Evolutionary conservation across 2,113 vertebrate genomes (phyloP), one percentile per base, ranked within the genome.

Genomic region (Gavia stellata): DNA sequence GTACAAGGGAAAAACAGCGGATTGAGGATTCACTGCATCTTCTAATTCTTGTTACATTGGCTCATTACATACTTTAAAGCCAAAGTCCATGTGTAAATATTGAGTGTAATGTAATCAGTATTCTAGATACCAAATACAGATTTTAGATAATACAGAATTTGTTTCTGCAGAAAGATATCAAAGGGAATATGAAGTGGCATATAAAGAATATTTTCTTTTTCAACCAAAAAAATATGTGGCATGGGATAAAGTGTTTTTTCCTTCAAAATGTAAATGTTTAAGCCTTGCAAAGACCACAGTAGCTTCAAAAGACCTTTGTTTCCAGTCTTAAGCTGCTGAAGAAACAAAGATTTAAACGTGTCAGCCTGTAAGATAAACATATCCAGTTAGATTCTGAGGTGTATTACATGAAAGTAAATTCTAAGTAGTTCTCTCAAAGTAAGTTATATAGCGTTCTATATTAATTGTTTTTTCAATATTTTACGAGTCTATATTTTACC

Each of bases 401-500:
- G 13, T 28, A 26, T 42, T 26, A 7, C 13, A 20, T 47, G 56
- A 33, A 62, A 63, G 62, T 49, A 23, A 81, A 34, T 68, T 42
- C 47, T 20, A 17, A 68, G 62, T 49, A 29, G 23, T 44, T 81
- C 33, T 75, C 62, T 81, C 55, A 20, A 23, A 33, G 34, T 31
- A 17, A 71, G 21, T 59, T 67, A 20, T 17, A 9, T 58, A 25
- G 17, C 4, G 8, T 42, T 70, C 49, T 63, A 2, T 36, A 42
- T 20, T 34, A 13, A 6, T 21, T 70, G 14, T 0, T 12, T 17
- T 45, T 63, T 49, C 1, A 0, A 3, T 47, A 44, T 44, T 66
- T 92, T 52, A 45, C 2, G 1, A 23, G 34, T 71, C 62, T 77
- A 0, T 44, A 29, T 45, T 70, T 82, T 47, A 53, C 44, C 72